Percentiles rank a stretch among this genome's conserved stretches.
Evolutionary conservation across 1,140 invertebrate species (phyloP).

Genomic region (Philopotamus ludificatus): DNA sequence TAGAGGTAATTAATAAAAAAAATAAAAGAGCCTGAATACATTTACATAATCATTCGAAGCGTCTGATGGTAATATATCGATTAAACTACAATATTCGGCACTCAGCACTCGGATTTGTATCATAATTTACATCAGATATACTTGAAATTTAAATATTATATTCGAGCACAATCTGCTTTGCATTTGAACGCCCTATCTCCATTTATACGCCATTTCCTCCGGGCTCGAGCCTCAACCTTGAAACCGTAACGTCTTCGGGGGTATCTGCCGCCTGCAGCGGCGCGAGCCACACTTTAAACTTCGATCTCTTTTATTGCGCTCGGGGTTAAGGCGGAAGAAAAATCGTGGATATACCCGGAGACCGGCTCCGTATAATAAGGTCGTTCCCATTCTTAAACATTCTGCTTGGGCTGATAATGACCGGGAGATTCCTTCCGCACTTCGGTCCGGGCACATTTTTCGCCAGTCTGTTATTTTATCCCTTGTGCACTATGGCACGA

Average conservation of each 20-base stretch:
- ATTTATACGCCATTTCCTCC: background rate
- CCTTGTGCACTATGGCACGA: too few species aligned
- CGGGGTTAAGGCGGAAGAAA: background rate
- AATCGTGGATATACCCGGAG: background rate
- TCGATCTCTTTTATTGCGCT: background rate
- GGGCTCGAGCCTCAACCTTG: background rate
- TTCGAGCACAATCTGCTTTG: too few species aligned
- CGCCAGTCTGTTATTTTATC: background rate
- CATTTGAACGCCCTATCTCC: background rate
- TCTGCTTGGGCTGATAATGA: slow-evolving; percentile 9
- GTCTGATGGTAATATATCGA: too few species aligned
- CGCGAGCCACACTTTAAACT: background rate
- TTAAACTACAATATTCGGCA: too few species aligned
- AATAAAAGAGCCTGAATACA: too few species aligned
- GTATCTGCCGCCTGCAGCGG: background rate
- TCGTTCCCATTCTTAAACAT: slow-evolving; percentile 15
- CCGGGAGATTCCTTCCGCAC: slow-evolving; percentile 8
- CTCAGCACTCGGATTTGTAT: too few species aligned
- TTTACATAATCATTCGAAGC: too few species aligned
- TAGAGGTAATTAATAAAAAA: too few species aligned
- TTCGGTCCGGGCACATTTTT: background rate
- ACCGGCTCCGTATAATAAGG: slow-evolving; percentile 9
- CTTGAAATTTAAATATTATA: too few species aligned
- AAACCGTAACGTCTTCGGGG: background rate
- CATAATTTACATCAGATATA: too few species aligned